Evolutionary conservation across 2,888 invertebrate species (phyloP).

Genomic region (Mellilla xanthometata): DNA sequence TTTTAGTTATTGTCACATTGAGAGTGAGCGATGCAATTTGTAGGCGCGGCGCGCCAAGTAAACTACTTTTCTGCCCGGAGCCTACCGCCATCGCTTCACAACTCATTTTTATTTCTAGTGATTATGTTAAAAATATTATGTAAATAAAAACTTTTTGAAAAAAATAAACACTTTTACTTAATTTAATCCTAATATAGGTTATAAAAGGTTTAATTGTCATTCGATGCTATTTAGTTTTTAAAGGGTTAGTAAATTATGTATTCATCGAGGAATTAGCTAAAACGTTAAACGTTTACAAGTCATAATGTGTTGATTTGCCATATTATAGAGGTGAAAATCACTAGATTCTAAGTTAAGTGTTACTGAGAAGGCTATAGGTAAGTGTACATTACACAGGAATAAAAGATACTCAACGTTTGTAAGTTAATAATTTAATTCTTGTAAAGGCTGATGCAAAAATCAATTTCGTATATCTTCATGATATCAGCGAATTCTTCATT

Average conservation of each 20-base stretch:
- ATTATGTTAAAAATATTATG: constrained; percentile 73
- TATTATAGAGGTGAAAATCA: too few relatives aligned
- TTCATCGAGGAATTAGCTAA: constrained; percentile 42
- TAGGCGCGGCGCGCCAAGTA: constrained; percentile 32
- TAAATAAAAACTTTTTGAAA: constrained; percentile 74
- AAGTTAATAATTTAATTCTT: constrained; percentile 43
- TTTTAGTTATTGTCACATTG: too few relatives aligned
- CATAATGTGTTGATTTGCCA: too few relatives aligned
- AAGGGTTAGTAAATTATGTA: too few relatives aligned
- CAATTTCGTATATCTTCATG: constrained; percentile 53
- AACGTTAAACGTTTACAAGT: too few relatives aligned
- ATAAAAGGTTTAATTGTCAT: constrained; percentile 37
- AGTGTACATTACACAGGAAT: too few relatives aligned
- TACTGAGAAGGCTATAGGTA: too few relatives aligned
- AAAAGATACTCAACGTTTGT: too few relatives aligned
- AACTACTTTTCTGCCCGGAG: constrained; percentile 1
- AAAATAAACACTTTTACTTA: constrained; percentile 45
- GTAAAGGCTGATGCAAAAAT: constrained; percentile 53
- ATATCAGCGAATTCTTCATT: constrained; percentile 50
- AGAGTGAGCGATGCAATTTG: too few relatives aligned
- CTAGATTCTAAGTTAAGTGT: too few relatives aligned
- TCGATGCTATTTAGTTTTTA: too few relatives aligned
- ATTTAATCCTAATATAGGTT: too few relatives aligned
- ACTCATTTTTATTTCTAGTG: constrained; percentile 60
- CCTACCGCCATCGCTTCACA: constrained; percentile 54